Base-by-base conservation (phyloP, 2,797 vertebrate genomes). In the Sebastes jordani region DNA sequence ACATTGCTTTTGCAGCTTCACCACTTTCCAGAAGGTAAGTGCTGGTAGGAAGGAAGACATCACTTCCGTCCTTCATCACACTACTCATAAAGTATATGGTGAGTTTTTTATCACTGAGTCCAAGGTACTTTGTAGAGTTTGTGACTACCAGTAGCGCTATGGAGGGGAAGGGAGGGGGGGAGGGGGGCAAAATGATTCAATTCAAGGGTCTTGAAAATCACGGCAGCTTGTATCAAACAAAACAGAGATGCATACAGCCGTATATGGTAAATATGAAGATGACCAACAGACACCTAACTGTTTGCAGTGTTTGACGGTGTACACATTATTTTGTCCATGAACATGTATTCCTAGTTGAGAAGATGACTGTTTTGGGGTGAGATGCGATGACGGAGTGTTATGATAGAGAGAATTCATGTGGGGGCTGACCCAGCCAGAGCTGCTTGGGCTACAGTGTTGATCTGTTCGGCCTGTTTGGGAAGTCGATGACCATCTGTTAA, bases 401-500 rank as follows among this genome's bases (percentile, higher is more conserved):
- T 67, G 63, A 54, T 65, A 3, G 65, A 59, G 66, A 58, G 27
- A 72, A 87, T 59, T 65, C 82, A 65, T 78, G 77, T 74, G 85
- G 87, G 84, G 81, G 72, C 80, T 86, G 88, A 89, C 84, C 87
- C 83, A 85, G 80, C 54, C 85, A 64, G 86, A 81, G 75, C 79
- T 54, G 54, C 80, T 65, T 18, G 59, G 65, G 52, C 71, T 42
- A 55, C 70, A 83, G 71, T 18, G 76, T 52, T 74, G 75, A 87
- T 80, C 72, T 66, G 71, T 56, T 80, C 22, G 38, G 80, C 32
- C 32, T 78, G 87, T 82, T 78, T 61, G 70, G 78, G 73, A 81
- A 82, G 76, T 69, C 20, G 5, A 81, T 56, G 64, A 74, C 88
- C 90, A 89, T 91, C 90, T 91, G 90, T 88, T 75, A 83, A 62